Evolutionary conservation across 2,797 vertebrate genomes (phyloP).

Genomic region (Cyprinodon diabolis): DNA sequence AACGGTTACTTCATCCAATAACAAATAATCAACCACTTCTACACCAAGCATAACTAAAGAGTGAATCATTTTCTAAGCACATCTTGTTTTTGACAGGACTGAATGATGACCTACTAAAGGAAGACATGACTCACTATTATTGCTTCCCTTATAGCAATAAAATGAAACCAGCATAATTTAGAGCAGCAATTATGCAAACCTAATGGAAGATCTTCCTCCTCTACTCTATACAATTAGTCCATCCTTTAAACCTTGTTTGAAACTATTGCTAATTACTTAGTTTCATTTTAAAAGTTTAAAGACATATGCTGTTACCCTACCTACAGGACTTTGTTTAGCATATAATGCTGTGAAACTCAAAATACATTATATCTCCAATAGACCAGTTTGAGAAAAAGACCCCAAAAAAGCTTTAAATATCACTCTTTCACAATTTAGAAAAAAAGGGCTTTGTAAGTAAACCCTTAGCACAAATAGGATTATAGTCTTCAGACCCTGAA

Average conservation of each 20-base stretch:
- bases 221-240: background rate
- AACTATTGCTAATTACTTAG: background rate
- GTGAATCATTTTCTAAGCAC: constrained; percentile 5
- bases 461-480: background rate
- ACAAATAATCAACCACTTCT: background rate
- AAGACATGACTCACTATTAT: constrained; percentile 15
- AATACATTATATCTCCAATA: background rate
- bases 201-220: background rate
- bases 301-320: background rate
- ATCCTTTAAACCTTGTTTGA: background rate
- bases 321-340: background rate
- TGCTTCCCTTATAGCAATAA: constrained; percentile 57
- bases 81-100: constrained; percentile 1
- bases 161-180: constrained; percentile 23
- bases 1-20: background rate
- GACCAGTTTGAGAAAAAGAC: background rate
- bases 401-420: background rate
- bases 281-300: too few species aligned
- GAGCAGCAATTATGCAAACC: constrained; percentile 4
- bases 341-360: background rate
- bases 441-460: background rate
- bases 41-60: constrained; percentile 4
- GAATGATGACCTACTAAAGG: constrained; percentile 5
- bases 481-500: constrained; percentile 85
- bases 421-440: background rate